Conservation (phyloP, 1,140 invertebrate species). For the Brachionus asplanchnoidis region DNA sequence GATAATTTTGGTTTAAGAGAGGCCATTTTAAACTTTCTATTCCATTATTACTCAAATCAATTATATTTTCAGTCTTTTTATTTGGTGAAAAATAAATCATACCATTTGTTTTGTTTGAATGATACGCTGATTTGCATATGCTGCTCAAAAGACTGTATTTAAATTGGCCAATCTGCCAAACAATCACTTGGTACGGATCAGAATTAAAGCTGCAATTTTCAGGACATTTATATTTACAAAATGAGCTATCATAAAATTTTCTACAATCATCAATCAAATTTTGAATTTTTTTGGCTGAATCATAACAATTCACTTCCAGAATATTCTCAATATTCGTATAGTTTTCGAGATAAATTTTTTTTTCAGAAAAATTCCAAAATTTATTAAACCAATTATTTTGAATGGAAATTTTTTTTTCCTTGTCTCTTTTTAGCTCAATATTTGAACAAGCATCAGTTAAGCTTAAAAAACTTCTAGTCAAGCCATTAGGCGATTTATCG, state of each 20-base stretch:
- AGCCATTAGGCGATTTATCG: not conserved
- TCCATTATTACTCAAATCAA: not conserved
- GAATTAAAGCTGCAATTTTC: not conserved
- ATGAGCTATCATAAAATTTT: not conserved
- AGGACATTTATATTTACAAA: slow-evolving; percentile 4
- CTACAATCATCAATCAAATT: not conserved
- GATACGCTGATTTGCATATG: slow-evolving; percentile 5
- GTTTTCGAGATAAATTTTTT: not conserved
- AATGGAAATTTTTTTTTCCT: not conserved
- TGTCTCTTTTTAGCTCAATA: too few species aligned
- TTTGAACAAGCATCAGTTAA: not conserved
- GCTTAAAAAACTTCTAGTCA: not conserved
- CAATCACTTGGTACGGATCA: not conserved
- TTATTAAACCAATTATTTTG: not conserved
- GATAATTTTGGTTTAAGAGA: not conserved
- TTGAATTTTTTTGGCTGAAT: not conserved
- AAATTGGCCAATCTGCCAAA: not conserved
- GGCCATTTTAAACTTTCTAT: not conserved
- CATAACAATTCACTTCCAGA: not conserved
- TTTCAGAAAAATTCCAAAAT: not conserved
- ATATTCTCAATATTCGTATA: not conserved
- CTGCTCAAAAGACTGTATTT: not conserved
- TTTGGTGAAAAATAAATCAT: not conserved
- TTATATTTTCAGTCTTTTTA: not conserved
- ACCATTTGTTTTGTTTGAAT: not conserved